Conservation (phyloP, 2,888 invertebrate species). For the Macrosiphum euphorbiae region DNA sequence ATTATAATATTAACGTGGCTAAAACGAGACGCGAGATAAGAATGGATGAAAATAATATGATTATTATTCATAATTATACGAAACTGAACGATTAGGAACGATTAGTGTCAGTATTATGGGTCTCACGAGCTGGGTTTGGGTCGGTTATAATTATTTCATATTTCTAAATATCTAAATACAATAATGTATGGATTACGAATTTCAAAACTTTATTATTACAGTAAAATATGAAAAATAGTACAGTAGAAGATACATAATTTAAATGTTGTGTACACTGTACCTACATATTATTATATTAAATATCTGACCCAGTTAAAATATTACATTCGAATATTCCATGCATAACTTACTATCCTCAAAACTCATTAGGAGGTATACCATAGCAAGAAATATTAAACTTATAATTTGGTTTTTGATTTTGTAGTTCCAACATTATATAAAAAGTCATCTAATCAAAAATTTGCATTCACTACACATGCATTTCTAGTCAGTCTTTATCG, state of each 20-base stretch:
- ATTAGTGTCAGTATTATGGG: too few species aligned
- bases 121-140: too few species aligned
- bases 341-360: background rate
- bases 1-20: too few species aligned
- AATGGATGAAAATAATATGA: too few species aligned
- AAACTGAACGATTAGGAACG: too few species aligned
- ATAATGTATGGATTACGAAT: too few species aligned
- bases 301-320: background rate
- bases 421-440: background rate
- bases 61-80: too few species aligned
- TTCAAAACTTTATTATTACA: too few species aligned
- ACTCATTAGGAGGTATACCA: background rate
- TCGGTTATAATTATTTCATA: too few species aligned
- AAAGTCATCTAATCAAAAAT: background rate
- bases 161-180: too few species aligned
- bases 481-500: too few species aligned
- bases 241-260: background rate
- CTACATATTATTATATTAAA: background rate
- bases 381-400: background rate
- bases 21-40: too few species aligned
- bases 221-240: background rate
- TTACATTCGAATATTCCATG: background rate
- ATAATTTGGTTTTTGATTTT: background rate
- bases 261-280: background rate
- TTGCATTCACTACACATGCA: background rate